Conservation (phyloP, 2,113 vertebrate genomes). For the Carlito syrichta region DNA sequence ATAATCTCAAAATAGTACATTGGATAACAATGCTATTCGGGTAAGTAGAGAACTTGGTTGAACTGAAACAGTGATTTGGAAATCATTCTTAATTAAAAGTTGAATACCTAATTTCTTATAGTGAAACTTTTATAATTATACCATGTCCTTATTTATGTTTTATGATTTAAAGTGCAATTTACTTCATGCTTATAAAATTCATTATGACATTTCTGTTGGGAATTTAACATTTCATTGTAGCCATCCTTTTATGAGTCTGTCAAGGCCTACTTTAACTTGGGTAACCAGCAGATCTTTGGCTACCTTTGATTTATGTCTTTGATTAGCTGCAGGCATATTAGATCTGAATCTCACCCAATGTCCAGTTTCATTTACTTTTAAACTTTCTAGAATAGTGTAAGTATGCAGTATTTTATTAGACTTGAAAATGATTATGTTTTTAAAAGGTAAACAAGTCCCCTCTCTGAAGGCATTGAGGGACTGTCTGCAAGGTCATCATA, state of each 20-base stretch:
- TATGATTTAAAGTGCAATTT: not conserved
- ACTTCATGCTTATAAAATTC: not conserved
- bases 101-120: not conserved
- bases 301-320: not conserved
- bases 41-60: not conserved
- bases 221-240: not conserved
- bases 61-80: not conserved
- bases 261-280: not conserved
- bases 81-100: not conserved
- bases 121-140: not conserved
- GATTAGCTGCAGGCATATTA: not conserved
- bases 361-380: not conserved
- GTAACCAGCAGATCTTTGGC: not conserved
- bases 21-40: not conserved
- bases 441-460: not conserved
- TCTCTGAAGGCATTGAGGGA: not conserved
- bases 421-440: not conserved
- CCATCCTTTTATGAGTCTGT: not conserved
- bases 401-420: not conserved
- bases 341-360: not conserved
- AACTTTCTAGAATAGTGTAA: not conserved
- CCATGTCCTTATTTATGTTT: not conserved
- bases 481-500: not conserved
- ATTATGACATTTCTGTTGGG: not conserved
- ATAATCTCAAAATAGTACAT: not conserved